phyloP scores from a whole-genome alignment of 2,888 invertebrate genomes.

The Ophion ellenae region DNA sequence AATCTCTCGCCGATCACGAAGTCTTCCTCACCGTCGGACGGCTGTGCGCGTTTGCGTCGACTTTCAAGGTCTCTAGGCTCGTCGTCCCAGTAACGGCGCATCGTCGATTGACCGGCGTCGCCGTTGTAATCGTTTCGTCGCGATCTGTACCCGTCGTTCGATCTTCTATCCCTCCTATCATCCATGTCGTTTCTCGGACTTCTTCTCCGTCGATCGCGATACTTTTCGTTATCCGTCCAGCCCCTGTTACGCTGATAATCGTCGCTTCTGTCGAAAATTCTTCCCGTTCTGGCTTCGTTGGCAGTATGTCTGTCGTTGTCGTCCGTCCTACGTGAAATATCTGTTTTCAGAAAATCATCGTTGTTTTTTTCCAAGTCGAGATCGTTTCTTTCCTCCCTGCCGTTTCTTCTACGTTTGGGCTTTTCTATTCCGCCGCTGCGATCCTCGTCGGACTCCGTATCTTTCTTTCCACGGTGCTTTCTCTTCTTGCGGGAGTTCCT shows the following conservation, averaged over 20 bases:
- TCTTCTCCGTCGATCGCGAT: constrained; percentile 48
- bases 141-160: constrained; percentile 70
- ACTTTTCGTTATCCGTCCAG: constrained; percentile 48
- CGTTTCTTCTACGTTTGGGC: constrained; percentile 11
- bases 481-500: constrained; percentile 54
- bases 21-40: constrained; percentile 64
- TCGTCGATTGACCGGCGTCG: constrained; percentile 56
- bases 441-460: background rate
- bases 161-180: constrained; percentile 61
- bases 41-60: constrained; percentile 64
- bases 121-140: constrained; percentile 67
- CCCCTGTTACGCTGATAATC: constrained; percentile 29
- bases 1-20: constrained; percentile 70
- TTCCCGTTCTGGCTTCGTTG: background rate
- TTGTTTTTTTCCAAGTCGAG: background rate
- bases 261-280: constrained; percentile 13
- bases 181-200: constrained; percentile 64
- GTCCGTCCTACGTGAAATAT: background rate
- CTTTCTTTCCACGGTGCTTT: background rate
- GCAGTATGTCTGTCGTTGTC: background rate
- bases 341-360: background rate
- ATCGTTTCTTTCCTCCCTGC: constrained; percentile 15
- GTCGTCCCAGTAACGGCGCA: constrained; percentile 71
- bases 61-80: constrained; percentile 48
- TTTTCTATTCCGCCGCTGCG: background rate